Percentiles rank a stretch among this genome's conserved stretches.
phyloP scores from a whole-genome alignment of 2,888 invertebrate species.

The Lumbricus terrestris region DNA sequence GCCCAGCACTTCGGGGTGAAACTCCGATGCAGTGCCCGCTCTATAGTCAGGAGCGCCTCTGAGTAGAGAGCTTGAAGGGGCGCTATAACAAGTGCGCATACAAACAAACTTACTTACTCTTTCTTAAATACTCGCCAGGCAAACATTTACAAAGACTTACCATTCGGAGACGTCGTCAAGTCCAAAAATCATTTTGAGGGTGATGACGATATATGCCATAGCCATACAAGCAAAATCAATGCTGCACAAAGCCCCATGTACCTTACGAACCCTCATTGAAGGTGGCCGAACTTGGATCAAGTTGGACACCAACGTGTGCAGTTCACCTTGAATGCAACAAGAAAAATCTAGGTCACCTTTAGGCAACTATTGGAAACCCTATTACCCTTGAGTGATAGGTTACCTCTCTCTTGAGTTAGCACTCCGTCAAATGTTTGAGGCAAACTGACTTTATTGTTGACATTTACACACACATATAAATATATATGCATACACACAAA shows the following conservation, averaged over 20 bases:
- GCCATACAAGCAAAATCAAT: slow-evolving; percentile 36
- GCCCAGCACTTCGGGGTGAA: too few relatives aligned
- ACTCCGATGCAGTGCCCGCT: too few relatives aligned
- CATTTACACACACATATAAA: too few relatives aligned
- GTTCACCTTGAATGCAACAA: slow-evolving; percentile 4
- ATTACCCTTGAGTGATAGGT: neutral
- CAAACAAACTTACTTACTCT: too few relatives aligned
- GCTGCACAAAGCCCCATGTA: neutral
- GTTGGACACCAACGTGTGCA: neutral
- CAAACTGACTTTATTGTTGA: too few relatives aligned
- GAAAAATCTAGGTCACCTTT: neutral
- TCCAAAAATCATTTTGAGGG: slow-evolving; percentile 45
- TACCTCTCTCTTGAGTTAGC: too few relatives aligned
- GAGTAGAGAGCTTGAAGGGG: too few relatives aligned
- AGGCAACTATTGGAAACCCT: neutral
- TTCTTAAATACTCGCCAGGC: neutral
- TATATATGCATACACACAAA: too few relatives aligned
- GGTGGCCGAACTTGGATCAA: neutral
- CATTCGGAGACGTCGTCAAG: slow-evolving; percentile 47
- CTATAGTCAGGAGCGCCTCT: too few relatives aligned
- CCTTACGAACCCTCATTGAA: neutral
- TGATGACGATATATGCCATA: slow-evolving; percentile 46
- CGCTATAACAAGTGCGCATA: too few relatives aligned
- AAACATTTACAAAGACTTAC: slow-evolving; percentile 33
- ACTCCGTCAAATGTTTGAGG: too few relatives aligned